These are phyloP conservation scores for Theocolax elegans DNA, from an alignment of 1,140 invertebrate genomes.

Conservation along the genomic window DNA sequence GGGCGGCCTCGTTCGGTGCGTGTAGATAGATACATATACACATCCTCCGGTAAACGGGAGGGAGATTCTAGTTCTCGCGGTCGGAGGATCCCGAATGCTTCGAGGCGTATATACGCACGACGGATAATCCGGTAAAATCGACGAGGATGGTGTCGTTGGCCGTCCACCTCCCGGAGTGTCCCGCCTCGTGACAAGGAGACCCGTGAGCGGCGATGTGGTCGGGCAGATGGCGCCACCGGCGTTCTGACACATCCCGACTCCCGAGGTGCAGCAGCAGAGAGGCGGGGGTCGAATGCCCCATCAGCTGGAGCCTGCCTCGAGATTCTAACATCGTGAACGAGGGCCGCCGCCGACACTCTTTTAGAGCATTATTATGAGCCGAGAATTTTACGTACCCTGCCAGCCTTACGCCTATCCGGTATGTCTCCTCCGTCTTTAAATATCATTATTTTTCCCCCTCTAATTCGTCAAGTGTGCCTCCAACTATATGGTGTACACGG, in stretches of 20 bases:
- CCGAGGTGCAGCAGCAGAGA: background rate
- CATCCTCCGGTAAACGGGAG: no score
- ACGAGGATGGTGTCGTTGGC: no score
- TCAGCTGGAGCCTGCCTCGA: slow-evolving; percentile 21
- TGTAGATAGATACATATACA: no score
- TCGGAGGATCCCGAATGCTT: no score
- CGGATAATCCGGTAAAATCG: no score
- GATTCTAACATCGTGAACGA: background rate
- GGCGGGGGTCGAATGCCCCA: slow-evolving; percentile 1
- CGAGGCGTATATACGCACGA: no score
- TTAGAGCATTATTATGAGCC: slow-evolving; percentile 59
- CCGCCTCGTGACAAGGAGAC: slow-evolving; percentile 17
- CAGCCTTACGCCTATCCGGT: slow-evolving; percentile 63
- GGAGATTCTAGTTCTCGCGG: no score
- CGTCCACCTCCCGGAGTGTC: no score
- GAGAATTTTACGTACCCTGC: slow-evolving; percentile 63
- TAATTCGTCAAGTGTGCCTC: no score
- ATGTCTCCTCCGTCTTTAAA: slow-evolving; percentile 37
- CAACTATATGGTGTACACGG: no score
- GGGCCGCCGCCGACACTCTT: background rate
- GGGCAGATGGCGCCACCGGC: slow-evolving; percentile 61
- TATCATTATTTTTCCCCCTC: no score
- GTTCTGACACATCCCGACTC: slow-evolving; percentile 61
- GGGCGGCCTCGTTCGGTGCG: slow-evolving; percentile 27
- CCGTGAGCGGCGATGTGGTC: slow-evolving; percentile 29